Evolutionary conservation across 2,113 vertebrate species (phyloP).

Genomic region (Nycticryphes semicollaris): DNA sequence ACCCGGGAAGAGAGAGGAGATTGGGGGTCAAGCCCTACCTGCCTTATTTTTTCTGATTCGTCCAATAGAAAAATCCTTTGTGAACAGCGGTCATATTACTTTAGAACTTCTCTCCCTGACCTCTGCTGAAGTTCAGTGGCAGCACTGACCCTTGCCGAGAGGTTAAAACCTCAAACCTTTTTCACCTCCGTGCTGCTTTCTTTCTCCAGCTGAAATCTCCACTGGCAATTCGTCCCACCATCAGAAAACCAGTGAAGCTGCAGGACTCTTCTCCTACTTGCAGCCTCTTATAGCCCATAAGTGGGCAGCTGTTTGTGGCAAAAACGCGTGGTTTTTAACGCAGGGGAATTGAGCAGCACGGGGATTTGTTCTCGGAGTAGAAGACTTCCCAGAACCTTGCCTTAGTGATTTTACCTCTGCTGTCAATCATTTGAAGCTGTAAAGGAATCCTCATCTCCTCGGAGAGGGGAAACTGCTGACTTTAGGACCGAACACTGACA

Average conservation of each 20-base stretch:
- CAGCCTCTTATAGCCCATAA: fast-evolving
- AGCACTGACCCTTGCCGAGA: neutral
- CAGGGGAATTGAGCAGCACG: neutral
- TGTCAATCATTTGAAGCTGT: neutral
- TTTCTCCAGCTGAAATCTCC: neutral
- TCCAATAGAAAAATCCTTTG: neutral
- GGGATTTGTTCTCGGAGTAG: neutral
- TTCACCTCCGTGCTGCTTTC: neutral
- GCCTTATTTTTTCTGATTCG: neutral
- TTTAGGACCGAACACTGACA: fast-evolving
- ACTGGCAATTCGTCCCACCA: neutral
- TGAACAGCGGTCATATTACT: neutral
- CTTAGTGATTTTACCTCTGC: neutral
- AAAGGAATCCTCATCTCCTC: neutral
- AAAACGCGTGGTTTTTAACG: fast-evolving
- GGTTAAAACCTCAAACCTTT: neutral
- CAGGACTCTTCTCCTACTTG: neutral
- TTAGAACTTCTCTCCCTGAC: neutral
- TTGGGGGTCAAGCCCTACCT: neutral
- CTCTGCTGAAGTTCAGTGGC: neutral
- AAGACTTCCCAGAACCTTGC: neutral
- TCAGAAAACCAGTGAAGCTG: neutral
- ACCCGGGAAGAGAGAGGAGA: neutral
- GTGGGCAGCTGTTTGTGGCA: neutral
- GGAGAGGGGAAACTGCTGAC: neutral